These are phyloP conservation scores for Miniopterus natalensis DNA, from an alignment of 2,113 vertebrate species.

Conservation along the genomic window DNA sequence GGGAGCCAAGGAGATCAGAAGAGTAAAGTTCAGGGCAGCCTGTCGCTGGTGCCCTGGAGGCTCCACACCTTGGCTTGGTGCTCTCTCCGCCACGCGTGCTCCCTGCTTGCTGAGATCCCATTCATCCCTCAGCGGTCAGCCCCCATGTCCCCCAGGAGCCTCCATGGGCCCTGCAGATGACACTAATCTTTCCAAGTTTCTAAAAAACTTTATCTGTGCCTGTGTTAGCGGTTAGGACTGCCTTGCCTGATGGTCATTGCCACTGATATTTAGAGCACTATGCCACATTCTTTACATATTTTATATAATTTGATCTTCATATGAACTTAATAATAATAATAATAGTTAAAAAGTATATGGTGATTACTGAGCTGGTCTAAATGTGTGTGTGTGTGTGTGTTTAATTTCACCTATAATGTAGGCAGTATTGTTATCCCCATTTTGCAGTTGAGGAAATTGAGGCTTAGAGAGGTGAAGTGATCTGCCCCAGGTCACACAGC, in stretches of 20 bases:
- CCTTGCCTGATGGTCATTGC: background rate
- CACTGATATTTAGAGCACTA: background rate
- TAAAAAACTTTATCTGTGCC: background rate
- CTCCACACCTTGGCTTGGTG: background rate
- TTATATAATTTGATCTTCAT: background rate
- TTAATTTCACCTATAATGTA: background rate
- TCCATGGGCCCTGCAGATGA: background rate
- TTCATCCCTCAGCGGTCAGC: background rate
- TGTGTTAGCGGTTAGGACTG: background rate
- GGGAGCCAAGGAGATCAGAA: background rate
- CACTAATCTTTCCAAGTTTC: background rate
- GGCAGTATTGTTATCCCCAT: background rate
- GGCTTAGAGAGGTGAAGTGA: background rate
- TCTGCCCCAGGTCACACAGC: background rate
- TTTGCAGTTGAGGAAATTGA: conserved; percentile 30
- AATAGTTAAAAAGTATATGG: background rate
- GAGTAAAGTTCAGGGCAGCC: background rate
- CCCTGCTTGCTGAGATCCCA: background rate
- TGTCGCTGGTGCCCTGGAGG: background rate
- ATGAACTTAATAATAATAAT: background rate
- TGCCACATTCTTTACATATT: background rate
- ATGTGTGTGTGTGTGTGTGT: background rate
- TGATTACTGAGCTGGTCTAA: background rate
- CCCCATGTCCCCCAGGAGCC: background rate
- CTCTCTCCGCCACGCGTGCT: background rate